Conservation (phyloP, 2,888 invertebrate genomes). For the Apocheima hispidaria region DNA sequence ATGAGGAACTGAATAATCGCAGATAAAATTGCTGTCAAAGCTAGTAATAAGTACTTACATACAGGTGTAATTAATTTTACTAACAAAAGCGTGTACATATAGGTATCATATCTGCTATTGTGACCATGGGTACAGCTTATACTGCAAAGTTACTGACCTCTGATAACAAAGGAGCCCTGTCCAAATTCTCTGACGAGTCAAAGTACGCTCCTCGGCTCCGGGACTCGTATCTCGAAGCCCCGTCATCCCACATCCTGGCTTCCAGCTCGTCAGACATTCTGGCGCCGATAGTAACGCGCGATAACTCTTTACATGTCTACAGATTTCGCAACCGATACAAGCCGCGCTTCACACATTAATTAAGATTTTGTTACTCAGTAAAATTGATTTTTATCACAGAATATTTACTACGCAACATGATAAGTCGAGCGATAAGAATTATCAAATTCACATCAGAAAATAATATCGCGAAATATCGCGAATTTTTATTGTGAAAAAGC, state of each 20-base stretch:
- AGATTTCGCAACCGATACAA: slow-evolving; percentile 14
- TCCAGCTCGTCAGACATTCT: slow-evolving; percentile 84
- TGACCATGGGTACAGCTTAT: neutral
- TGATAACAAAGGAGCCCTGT: slow-evolving; percentile 77
- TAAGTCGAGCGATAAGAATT: slow-evolving; percentile 47
- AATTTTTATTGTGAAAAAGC: slow-evolving; percentile 18
- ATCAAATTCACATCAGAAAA: slow-evolving; percentile 1
- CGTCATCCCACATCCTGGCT: slow-evolving; percentile 83
- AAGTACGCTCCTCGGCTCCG: slow-evolving; percentile 71
- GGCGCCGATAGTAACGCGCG: slow-evolving; percentile 64
- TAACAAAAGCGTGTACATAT: neutral
- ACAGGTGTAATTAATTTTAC: neutral
- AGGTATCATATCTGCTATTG: no score
- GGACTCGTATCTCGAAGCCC: slow-evolving; percentile 72
- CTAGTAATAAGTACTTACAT: no score
- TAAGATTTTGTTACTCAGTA: slow-evolving; percentile 1
- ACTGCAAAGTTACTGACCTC: slow-evolving; percentile 62
- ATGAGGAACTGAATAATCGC: no score
- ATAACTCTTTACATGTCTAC: slow-evolving; percentile 45
- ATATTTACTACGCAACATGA: slow-evolving; percentile 49
- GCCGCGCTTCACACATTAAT: slow-evolving; percentile 5
- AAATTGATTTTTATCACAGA: slow-evolving; percentile 45
- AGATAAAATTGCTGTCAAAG: no score
- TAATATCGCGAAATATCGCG: slow-evolving; percentile 6
- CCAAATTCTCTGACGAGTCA: slow-evolving; percentile 78